A percentile compares a stretch with the other conserved stretches of the same genome.
phyloP scores from a whole-genome alignment of 2,113 vertebrate species.

The Condylura cristata region DNA sequence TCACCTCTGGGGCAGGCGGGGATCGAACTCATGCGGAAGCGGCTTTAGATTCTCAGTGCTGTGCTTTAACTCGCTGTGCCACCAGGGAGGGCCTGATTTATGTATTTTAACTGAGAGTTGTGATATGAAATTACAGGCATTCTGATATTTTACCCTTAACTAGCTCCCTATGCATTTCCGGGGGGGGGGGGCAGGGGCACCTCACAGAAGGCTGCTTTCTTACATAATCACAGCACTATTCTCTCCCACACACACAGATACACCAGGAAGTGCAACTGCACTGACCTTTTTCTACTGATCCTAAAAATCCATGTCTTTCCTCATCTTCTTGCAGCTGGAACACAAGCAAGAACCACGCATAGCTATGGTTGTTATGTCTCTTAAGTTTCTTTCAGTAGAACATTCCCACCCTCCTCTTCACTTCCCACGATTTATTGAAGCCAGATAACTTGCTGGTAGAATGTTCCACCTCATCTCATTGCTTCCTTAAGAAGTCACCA shows the following conservation, averaged over 20 bases:
- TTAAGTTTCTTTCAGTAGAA: not conserved
- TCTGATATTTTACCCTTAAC: not conserved
- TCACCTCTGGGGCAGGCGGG: no score
- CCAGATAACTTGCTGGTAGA: no score
- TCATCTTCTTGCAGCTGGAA: not conserved
- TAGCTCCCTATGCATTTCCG: not conserved
- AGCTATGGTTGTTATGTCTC: not conserved
- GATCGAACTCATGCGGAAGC: no score
- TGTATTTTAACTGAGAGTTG: not conserved
- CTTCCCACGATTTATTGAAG: not conserved
- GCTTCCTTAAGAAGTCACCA: not conserved
- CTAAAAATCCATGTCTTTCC: not conserved
- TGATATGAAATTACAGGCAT: not conserved
- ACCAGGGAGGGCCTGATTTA: no score
- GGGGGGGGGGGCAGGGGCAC: no score
- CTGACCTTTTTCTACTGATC: slow-evolving; percentile 3
- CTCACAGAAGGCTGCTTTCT: not conserved
- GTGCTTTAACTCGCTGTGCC: no score
- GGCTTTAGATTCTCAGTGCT: no score
- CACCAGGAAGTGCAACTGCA: not conserved
- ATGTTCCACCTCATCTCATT: not conserved
- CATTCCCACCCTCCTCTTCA: not conserved
- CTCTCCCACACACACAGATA: not conserved
- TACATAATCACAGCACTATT: not conserved
- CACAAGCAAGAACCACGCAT: not conserved